Conservation (phyloP, 2,797 vertebrate genomes). For the Astyanax mexicanus region DNA sequence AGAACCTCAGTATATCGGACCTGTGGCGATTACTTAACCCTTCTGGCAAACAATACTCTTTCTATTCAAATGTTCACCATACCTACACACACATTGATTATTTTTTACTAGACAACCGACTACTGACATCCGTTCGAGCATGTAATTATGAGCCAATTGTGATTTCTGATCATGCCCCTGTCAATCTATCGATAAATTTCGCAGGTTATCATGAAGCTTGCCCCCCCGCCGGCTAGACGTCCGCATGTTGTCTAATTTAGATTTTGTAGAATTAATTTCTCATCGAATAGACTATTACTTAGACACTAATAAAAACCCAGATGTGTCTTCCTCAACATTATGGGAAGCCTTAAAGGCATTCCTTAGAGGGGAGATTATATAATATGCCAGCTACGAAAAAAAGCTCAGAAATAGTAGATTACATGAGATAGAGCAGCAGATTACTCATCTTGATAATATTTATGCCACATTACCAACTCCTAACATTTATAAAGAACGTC, state of each 20-base stretch:
- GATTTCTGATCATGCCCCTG: background rate
- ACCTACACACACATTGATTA: no score
- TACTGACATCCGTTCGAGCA: background rate
- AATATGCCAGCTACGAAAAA: constrained; percentile 3
- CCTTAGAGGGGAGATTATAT: constrained; percentile 19
- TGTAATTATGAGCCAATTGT: background rate
- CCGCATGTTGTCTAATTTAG: background rate
- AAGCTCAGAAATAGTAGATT: background rate
- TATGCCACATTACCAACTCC: background rate
- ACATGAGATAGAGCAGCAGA: background rate
- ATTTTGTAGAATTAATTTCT: background rate
- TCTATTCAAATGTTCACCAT: no score
- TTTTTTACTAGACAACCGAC: background rate
- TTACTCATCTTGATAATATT: background rate
- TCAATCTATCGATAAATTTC: background rate
- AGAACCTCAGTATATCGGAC: background rate
- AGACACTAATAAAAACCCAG: background rate
- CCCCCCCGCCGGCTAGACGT: background rate
- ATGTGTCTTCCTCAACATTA: background rate
- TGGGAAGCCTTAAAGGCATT: background rate
- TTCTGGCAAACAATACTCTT: no score
- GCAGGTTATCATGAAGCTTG: background rate
- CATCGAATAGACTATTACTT: background rate
- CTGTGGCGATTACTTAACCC: background rate
- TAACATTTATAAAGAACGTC: background rate